Conservation (phyloP, 2,113 vertebrate species). For the Indicator indicator region DNA sequence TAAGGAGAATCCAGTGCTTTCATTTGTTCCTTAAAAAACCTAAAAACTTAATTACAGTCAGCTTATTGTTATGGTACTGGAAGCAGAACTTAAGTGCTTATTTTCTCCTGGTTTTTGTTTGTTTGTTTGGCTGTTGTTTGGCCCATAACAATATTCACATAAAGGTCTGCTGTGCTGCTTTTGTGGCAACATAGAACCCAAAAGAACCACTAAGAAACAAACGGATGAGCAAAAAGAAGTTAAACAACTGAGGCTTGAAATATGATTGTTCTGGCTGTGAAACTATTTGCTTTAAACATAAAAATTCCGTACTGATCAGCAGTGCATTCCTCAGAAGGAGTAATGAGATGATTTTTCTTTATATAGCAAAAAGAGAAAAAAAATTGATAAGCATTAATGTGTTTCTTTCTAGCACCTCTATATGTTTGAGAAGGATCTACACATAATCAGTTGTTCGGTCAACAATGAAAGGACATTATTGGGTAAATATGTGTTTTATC, state of each 20-base stretch:
- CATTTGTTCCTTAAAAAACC: not conserved
- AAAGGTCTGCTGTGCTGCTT: not conserved
- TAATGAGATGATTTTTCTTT: not conserved
- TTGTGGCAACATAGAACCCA: not conserved
- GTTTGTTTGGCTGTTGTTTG: too few species aligned
- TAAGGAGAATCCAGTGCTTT: not conserved
- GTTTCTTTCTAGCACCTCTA: constrained; percentile 86
- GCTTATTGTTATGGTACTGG: not conserved
- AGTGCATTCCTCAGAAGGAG: not conserved
- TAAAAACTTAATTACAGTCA: not conserved
- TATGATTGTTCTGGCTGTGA: not conserved
- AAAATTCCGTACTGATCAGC: not conserved
- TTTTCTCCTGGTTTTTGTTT: not conserved
- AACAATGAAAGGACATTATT: constrained; percentile 91
- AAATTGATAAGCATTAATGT: not conserved
- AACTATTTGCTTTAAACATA: not conserved
- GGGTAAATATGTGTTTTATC: constrained; percentile 79
- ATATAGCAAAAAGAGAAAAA: not conserved
- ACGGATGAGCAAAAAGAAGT: not conserved
- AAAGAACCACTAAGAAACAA: not conserved
- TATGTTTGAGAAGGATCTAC: constrained; percentile 90
- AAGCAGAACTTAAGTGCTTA: not conserved
- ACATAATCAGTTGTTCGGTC: constrained; percentile 90
- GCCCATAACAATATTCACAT: not conserved
- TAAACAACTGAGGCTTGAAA: not conserved